A percentile compares a stretch with the other conserved stretches of the same genome.
Evolutionary conservation across 2,113 vertebrate species (phyloP).

Genomic region (Thamnaconus septentrionalis): DNA sequence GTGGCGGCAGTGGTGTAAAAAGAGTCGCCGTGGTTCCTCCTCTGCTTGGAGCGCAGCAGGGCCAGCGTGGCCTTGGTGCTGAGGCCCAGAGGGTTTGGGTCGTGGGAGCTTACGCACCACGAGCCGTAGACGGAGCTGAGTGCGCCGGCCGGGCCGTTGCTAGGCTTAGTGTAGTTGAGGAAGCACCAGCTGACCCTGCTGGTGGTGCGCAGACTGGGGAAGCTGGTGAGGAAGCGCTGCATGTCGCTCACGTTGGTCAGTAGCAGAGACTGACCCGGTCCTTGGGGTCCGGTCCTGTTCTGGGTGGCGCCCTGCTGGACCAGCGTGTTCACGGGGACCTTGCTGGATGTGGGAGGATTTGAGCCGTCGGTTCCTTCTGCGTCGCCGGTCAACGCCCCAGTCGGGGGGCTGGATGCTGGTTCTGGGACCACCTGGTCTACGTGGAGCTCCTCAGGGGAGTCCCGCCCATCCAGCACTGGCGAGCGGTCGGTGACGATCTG

Average conservation of each 20-base stretch:
- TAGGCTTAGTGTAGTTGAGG: slow-evolving; percentile 95
- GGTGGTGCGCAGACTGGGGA: slow-evolving; percentile 90
- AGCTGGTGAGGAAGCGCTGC: slow-evolving; percentile 86
- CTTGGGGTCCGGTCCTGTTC: slow-evolving; percentile 17
- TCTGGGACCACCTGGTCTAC: slow-evolving; percentile 85
- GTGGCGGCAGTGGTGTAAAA: slow-evolving; percentile 88
- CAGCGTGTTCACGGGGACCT: slow-evolving; percentile 82
- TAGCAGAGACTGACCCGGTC: slow-evolving; percentile 77
- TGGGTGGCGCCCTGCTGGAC: slow-evolving; percentile 82
- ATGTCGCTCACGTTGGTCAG: slow-evolving; percentile 84
- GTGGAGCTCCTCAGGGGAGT: slow-evolving; percentile 89
- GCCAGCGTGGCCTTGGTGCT: slow-evolving; percentile 93
- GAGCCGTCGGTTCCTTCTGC: slow-evolving; percentile 72
- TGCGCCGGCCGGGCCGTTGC: slow-evolving; percentile 77
- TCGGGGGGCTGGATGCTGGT: slow-evolving; percentile 82
- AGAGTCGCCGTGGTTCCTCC: slow-evolving; percentile 70
- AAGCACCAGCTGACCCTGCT: slow-evolving; percentile 98
- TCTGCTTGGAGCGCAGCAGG: slow-evolving; percentile 93
- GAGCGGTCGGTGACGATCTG: slow-evolving; percentile 85
- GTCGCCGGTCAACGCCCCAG: slow-evolving; percentile 77
- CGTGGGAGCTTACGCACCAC: slow-evolving; percentile 94
- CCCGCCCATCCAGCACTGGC: slow-evolving; percentile 70
- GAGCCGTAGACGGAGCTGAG: slow-evolving; percentile 91
- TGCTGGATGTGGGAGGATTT: slow-evolving; percentile 66
- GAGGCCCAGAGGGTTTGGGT: slow-evolving; percentile 93